These are phyloP conservation scores for Rotaria socialis DNA, from an alignment of 2,888 invertebrate species.

Conservation along the genomic window DNA sequence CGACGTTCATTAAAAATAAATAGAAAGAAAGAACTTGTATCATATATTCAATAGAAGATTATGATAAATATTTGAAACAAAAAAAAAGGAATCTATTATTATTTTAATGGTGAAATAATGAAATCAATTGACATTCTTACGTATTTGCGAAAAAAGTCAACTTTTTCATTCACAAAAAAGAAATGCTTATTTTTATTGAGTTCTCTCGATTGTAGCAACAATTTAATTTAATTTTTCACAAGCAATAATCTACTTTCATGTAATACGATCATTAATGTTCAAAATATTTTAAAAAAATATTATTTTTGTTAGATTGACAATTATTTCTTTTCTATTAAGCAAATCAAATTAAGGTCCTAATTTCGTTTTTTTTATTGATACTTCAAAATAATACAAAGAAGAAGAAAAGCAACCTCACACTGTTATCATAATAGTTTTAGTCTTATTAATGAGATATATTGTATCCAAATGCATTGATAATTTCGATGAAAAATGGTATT, in stretches of 20 bases:
- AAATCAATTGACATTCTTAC: too few relatives aligned
- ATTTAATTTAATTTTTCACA: too few relatives aligned
- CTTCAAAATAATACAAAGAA: neutral
- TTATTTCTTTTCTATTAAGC: neutral
- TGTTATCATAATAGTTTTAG: neutral
- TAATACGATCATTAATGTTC: neutral
- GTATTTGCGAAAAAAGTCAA: too few relatives aligned
- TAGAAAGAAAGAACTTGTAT: neutral
- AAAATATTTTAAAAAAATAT: neutral
- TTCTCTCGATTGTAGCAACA: too few relatives aligned
- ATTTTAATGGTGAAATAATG: neutral
- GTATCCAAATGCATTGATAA: neutral
- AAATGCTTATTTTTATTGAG: too few relatives aligned
- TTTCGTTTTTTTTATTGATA: neutral
- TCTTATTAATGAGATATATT: neutral
- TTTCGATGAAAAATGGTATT: neutral
- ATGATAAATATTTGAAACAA: neutral
- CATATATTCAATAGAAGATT: neutral
- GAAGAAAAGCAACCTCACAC: neutral
- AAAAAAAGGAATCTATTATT: neutral
- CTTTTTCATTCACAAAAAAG: too few relatives aligned
- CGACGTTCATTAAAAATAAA: neutral
- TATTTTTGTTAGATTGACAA: neutral
- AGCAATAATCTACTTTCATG: neutral
- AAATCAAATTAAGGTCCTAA: neutral